Percentiles rank a stretch among this genome's conserved stretches.
These are phyloP conservation scores for Tiliacea citrago DNA, from an alignment of 2,888 invertebrate genomes.

Conservation along the genomic window DNA sequence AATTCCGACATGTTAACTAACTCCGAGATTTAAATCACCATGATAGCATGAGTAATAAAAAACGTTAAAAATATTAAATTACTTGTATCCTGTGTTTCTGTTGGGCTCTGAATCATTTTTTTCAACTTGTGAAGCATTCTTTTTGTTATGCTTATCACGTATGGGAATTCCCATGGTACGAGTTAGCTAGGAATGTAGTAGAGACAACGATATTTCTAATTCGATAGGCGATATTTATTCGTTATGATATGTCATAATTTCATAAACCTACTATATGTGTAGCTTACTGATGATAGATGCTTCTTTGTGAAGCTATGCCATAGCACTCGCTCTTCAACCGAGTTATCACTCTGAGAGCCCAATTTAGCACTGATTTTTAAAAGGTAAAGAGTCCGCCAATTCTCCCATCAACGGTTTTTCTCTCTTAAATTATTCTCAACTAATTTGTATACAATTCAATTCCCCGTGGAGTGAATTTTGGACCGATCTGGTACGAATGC, in stretches of 20 bases:
- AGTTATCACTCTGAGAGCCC: not conserved
- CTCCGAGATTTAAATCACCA: slow-evolving; percentile 39
- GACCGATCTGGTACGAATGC: not conserved
- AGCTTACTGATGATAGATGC: not conserved
- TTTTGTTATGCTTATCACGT: slow-evolving; percentile 26
- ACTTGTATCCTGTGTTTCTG: slow-evolving; percentile 43
- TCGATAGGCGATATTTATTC: not conserved
- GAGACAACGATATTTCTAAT: slow-evolving; percentile 4
- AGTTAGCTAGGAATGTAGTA: slow-evolving; percentile 5
- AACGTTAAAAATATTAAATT: slow-evolving; percentile 46
- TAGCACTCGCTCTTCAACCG: not conserved
- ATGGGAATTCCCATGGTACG: slow-evolving; percentile 15
- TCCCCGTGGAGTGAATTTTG: slow-evolving; percentile 1
- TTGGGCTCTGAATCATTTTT: slow-evolving; percentile 30
- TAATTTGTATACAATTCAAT: slow-evolving; percentile 31
- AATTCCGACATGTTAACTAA: slow-evolving; percentile 42
- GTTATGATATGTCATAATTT: not conserved
- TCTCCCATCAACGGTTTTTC: slow-evolving; percentile 1
- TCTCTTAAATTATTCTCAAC: not conserved
- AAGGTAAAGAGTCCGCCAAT: not conserved
- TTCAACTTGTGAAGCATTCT: slow-evolving; percentile 13
- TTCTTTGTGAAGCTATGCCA: not conserved
- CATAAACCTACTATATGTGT: not conserved
- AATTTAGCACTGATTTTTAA: not conserved
- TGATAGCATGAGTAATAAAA: slow-evolving; percentile 41